A percentile compares a stretch with the other conserved stretches of the same genome.
Conservation (phyloP, 2,113 vertebrate species). For the Melanocharis versteri region DNA sequence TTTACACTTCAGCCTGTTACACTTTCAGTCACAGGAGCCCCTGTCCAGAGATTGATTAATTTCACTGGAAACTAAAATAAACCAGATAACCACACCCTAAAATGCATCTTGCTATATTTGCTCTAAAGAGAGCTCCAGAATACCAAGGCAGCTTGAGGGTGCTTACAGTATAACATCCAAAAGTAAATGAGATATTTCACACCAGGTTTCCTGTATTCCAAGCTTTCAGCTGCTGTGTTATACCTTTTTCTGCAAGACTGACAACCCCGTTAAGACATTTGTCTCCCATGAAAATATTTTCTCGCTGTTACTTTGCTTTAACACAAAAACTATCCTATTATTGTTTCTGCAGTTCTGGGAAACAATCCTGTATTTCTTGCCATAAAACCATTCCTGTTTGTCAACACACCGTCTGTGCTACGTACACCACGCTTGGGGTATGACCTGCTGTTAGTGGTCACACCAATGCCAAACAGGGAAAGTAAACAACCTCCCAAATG, state of each 20-base stretch:
- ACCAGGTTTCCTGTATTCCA: neutral
- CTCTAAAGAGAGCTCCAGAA: neutral
- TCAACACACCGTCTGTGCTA: fast-evolving
- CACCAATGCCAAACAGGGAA: neutral
- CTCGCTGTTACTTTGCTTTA: neutral
- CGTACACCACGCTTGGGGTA: fast-evolving
- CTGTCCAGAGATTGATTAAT: neutral
- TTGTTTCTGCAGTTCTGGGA: neutral
- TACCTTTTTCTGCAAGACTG: neutral
- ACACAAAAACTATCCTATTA: neutral
- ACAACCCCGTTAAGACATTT: neutral
- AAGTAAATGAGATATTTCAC: neutral
- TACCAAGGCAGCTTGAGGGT: neutral
- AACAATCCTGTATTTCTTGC: neutral
- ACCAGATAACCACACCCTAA: neutral
- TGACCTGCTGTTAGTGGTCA: neutral
- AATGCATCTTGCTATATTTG: neutral
- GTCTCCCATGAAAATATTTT: neutral
- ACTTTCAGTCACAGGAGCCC: neutral
- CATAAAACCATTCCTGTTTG: neutral
- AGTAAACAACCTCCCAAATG: neutral
- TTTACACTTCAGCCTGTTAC: neutral
- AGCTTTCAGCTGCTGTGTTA: neutral
- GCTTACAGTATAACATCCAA: neutral
- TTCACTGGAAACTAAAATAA: neutral